Evolutionary conservation across 2,113 vertebrate species (phyloP), one percentile per base, ranked within the genome.

Genomic region (Buteo buteo): DNA sequence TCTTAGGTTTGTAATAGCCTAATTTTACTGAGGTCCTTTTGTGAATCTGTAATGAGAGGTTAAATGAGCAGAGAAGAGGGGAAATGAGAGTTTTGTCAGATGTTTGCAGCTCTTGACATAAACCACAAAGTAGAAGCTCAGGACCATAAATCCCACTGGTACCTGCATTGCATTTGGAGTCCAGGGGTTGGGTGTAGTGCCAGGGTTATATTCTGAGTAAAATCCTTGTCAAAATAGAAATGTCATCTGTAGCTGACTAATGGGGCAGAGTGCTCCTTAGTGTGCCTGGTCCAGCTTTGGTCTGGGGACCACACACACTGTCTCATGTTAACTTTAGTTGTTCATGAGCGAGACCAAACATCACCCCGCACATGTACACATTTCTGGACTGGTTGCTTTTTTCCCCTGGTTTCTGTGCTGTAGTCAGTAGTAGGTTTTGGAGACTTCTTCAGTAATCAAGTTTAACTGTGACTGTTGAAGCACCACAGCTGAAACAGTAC

Each of bases 301-400:
- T 44, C 85, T 72, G 62, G 73, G 36, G 24, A 32, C 26, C 31
- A 29, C 0, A 0, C 3, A 2, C 16, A 2, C 45, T 26, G 29
- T 59, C 38, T 80, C 31, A 24, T 29, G 10, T 32, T 66, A 57
- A 47, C 55, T 44, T 15, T 40, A 0, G 0, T 45, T 36, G 28
- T 49, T 49, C 52, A 7, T 4, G 42, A 71, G 6, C 42, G 31
- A 40, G 26, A 47, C 17, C 28, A 79, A 50, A 40, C 16, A 28
- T 76, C 66, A 36, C 18, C 16, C 7, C 7, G 1, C 13, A 11
- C 17, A 2, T 14, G 13, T 13, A 22, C 6, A 0, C 5, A 1
- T 57, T 90, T 79, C 34, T n/a, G 7, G n/a, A 11, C 52, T 22
- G 31, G 38, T 49, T 67, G 42, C 13, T 66, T 52, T 88, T 61